Base-by-base conservation (phyloP, 2,797 vertebrate genomes). In the Mareca strepera region DNA sequence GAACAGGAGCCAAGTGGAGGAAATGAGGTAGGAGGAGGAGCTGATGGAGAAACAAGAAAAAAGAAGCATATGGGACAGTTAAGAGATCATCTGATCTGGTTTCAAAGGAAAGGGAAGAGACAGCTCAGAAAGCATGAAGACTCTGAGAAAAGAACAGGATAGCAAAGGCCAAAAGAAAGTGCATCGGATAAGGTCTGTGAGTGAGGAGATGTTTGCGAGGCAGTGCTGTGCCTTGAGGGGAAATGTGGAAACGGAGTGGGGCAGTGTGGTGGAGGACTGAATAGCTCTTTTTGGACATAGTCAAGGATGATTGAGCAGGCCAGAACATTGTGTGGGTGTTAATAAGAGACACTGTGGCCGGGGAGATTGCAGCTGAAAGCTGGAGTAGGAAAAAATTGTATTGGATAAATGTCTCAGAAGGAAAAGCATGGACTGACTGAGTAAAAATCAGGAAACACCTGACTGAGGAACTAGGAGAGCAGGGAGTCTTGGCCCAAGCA, bases 21-120 rank as follows among this genome's bases (percentile, higher is more conserved):
- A 94, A 92, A 94, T 78, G 13, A 67, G 33, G 72, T 12, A 43
- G 92, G 55, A 95, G 63, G 44, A 89, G 64, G 78, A 85, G 28
- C 11, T 83, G 17, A 55, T 76, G 56, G 39, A 87, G 79, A 86
- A 82, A 81, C 11, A 48, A 44, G 25, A 6, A 3, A 31, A 3
- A 39, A 39, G 43, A 79, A 67, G 8, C 35, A 48, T 48, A 48
- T 37, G 66, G 78, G 37, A 89, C 84, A 91, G 52, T 63, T 25
- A 59, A 59, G 48, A 81, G 21, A 41, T 91, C 31, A 39, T 83
- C 33, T 79, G 59, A 84, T 26, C 8, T 75, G 9, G 6, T 87
- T 89, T 81, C 44, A 63, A 75, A 81, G 76, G 55, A 89, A 70
- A 4, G 22, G 13, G 18, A 66, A 78, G 52, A 64, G 35, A 22